These are phyloP conservation scores for Drosophila sechellia DNA, from an alignment of 1,140 invertebrate genomes.

Conservation along the genomic window DNA sequence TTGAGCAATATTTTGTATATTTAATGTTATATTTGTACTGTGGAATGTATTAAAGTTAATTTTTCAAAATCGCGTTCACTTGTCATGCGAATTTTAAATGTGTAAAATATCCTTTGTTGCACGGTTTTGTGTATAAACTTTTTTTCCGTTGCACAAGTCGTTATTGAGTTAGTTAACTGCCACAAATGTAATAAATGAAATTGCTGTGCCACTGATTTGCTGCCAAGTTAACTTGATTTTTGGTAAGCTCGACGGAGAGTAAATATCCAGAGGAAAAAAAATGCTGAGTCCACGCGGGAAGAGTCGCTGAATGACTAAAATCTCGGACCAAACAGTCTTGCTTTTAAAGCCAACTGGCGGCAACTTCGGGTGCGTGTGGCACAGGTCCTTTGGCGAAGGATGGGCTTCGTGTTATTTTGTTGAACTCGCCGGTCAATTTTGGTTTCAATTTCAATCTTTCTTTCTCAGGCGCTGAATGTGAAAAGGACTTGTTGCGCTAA, in stretches of 20 bases:
- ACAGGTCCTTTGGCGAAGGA: conserved; percentile 23
- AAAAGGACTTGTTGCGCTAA: conserved; percentile 57
- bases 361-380: conserved; percentile 11
- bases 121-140: background rate
- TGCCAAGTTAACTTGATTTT: conserved; percentile 34
- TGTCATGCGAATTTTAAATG: background rate
- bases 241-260: conserved; percentile 1
- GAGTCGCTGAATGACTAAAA: conserved; percentile 60
- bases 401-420: conserved; percentile 56
- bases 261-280: conserved; percentile 5
- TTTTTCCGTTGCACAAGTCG: background rate
- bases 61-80: background rate
- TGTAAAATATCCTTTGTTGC: too few relatives aligned
- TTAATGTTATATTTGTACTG: background rate
- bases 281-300: conserved; percentile 17
- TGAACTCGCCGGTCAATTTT: conserved; percentile 45
- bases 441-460: conserved; percentile 42
- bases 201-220: conserved; percentile 33
- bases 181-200: conserved; percentile 26
- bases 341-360: conserved; percentile 66
- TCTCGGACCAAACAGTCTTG: conserved; percentile 36
- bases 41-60: background rate
- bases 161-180: conserved; percentile 22
- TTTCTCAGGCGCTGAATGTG: conserved; percentile 5
- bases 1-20: background rate